Conservation (phyloP, 2,797 vertebrate species). For the Garrulus glandarius region DNA sequence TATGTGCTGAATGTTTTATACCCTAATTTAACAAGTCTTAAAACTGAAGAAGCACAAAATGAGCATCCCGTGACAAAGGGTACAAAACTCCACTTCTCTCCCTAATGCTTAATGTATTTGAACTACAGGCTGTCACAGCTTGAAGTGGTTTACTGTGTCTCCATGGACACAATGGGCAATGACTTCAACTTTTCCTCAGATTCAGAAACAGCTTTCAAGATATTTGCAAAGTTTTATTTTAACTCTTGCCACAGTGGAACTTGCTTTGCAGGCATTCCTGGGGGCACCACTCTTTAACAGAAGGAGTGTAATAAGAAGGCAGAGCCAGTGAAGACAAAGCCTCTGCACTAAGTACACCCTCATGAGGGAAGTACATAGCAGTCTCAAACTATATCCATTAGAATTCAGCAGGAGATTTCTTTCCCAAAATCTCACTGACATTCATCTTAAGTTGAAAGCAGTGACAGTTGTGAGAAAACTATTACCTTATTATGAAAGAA, state of each 20-base stretch:
- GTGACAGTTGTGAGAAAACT: not conserved
- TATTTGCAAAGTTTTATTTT: not conserved
- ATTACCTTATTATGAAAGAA: not conserved
- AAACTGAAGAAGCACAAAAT: not conserved
- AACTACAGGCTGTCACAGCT: not conserved
- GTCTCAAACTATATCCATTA: not conserved
- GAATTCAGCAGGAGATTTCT: not conserved
- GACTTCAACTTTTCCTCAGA: not conserved
- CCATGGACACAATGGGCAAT: not conserved
- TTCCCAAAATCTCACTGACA: not conserved
- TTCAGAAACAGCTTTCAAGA: not conserved
- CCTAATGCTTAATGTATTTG: not conserved
- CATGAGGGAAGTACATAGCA: not conserved
- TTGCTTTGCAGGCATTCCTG: not conserved
- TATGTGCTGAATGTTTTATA: conserved; percentile 26
- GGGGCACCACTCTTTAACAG: accelerated
- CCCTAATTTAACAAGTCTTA: not conserved
- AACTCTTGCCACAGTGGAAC: not conserved
- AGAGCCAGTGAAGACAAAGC: not conserved
- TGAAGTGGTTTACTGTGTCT: not conserved
- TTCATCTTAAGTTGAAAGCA: not conserved
- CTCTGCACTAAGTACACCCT: not conserved
- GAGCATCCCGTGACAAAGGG: not conserved
- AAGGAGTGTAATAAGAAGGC: not conserved
- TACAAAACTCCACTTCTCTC: not conserved